These are phyloP conservation scores for Acromyrmex echinatior DNA, from an alignment of 1,140 invertebrate species.

Conservation along the genomic window DNA sequence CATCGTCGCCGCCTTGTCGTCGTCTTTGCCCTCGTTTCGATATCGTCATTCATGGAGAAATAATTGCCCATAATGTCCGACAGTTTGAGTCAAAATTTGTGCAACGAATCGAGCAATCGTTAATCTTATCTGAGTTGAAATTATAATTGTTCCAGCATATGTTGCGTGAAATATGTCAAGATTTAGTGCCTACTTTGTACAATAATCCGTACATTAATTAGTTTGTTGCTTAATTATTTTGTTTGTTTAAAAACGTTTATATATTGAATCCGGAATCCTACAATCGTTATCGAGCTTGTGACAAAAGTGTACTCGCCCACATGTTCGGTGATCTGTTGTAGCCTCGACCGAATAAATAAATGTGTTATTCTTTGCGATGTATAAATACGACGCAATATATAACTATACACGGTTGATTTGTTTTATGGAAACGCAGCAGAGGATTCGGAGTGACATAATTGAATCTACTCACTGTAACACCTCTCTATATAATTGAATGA, in stretches of 20 bases:
- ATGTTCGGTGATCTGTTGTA: background rate
- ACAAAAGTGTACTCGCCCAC: conserved; percentile 14
- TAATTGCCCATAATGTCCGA: conserved; percentile 34
- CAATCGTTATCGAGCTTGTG: background rate
- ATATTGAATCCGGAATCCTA: background rate
- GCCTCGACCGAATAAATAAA: background rate
- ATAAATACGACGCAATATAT: conserved; percentile 38
- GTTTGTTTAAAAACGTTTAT: background rate
- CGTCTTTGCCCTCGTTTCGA: conserved; percentile 40
- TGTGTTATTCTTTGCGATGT: conserved; percentile 9
- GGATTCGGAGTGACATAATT: conserved; percentile 5
- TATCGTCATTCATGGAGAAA: conserved; percentile 34
- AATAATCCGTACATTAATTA: conserved; percentile 3
- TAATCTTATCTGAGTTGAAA: background rate
- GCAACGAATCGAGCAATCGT: conserved; percentile 3
- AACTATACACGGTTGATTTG: background rate
- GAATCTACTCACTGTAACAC: conserved; percentile 29
- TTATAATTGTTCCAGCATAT: background rate
- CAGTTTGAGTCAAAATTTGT: conserved; percentile 10
- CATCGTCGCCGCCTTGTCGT: conserved; percentile 15
- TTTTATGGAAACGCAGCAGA: background rate
- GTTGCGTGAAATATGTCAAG: background rate
- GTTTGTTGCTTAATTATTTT: background rate
- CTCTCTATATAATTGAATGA: background rate
- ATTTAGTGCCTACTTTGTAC: background rate